These are phyloP conservation scores for Smutsia gigantea DNA, from an alignment of 2,797 vertebrate species.

Conservation along the genomic window DNA sequence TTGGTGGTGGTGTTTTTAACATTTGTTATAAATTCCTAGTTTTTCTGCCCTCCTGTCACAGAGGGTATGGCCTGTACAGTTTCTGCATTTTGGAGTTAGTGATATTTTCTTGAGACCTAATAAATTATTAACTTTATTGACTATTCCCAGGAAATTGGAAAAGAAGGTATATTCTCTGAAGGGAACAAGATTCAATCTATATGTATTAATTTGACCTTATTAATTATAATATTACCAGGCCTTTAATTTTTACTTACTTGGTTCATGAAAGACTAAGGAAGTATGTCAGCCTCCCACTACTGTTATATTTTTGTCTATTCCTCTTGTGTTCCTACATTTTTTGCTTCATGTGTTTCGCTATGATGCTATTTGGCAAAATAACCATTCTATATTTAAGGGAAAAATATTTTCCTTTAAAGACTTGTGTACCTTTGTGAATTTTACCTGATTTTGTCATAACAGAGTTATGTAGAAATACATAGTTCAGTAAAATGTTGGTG, in stretches of 20 bases:
- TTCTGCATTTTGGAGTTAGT: conserved; percentile 19
- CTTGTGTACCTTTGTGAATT: conserved; percentile 91
- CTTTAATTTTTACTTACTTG: conserved; percentile 31
- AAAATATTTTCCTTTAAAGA: conserved; percentile 85
- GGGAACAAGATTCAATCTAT: conserved; percentile 7
- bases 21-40: neutral
- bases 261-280: conserved; percentile 45
- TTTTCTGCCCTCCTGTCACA: conserved; percentile 33
- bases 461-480: conserved; percentile 92
- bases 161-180: conserved; percentile 39
- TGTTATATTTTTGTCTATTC: neutral
- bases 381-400: conserved; percentile 82
- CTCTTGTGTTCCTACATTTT: neutral
- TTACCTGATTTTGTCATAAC: conserved; percentile 92
- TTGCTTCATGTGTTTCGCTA: conserved; percentile 24
- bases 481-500: conserved; percentile 86
- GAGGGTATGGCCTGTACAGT: neutral
- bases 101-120: conserved; percentile 40
- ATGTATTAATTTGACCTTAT: conserved; percentile 39
- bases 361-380: conserved; percentile 67
- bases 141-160: conserved; percentile 46
- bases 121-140: conserved; percentile 41
- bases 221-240: neutral
- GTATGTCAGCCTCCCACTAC: neutral
- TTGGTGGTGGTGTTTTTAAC: conserved; percentile 14